Base-by-base conservation (phyloP, 2,888 invertebrate genomes). In the Leptinotarsa juncta region DNA sequence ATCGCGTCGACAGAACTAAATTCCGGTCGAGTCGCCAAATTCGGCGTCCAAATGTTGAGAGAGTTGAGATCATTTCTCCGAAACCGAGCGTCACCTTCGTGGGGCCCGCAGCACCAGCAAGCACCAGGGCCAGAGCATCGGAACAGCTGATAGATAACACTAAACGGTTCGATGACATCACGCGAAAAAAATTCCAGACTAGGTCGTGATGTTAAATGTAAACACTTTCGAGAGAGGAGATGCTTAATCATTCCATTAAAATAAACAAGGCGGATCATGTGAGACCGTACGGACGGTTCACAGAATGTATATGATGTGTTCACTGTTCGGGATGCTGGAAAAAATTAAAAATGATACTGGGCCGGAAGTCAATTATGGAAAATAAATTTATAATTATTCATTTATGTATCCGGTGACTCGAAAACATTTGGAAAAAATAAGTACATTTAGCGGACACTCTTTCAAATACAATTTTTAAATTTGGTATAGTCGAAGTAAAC, bases 91-190 rank as follows among this genome's bases (percentile, higher is more conserved):
- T 51, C 51, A 70, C 70, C 73, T 74, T 73, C 50, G 73, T 67
- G 77, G 65, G 77, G 77, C 74, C 77, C 77, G 72, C 70, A 42
- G 42, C 42, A 42, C 12, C 42, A 42, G 42, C 3, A 42, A 42
- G 3, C 10, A 42, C 42, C 42, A 42, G 42, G 12, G 42, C 42
- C 57, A 7, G 57, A 23, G 20, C 7, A 20, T 20, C 57, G 72
- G 75, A 77, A 73, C 77, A 77, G 74, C 77, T 75, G 77, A 74
- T 77, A 68, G 70, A 48, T 67, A 55, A 42, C 65, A 65, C 49
- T 48, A 57, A 71, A 60, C 73, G 62, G 78, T 77, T 78, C 77
- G 79, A 75, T 79, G 79, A 79, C 79, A 75, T 78, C 79, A 79
- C 68, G 32, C 74, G 73, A 73, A 77, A 78, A 78, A 78, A 78